A percentile compares a stretch with the other conserved stretches of the same genome.
phyloP scores from a whole-genome alignment of 1,140 invertebrate species.

The Tachypleus tridentatus region DNA sequence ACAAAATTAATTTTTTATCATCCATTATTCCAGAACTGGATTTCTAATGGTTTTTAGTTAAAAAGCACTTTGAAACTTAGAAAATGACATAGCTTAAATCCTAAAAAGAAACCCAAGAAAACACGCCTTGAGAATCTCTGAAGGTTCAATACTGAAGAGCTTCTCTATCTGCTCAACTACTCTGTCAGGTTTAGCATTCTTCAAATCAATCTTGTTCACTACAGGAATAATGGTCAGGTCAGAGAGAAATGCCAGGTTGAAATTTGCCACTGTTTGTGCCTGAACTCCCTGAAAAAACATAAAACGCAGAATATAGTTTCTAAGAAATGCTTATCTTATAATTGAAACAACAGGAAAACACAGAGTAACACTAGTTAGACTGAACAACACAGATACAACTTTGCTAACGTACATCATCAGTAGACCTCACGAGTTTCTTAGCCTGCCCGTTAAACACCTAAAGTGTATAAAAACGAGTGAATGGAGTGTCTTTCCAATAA shows the following conservation, averaged over 20 bases:
- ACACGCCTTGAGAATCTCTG: constrained; percentile 50
- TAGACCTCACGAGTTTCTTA: too few species aligned
- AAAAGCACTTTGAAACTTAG: too few species aligned
- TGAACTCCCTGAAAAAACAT: constrained; percentile 56
- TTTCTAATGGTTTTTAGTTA: too few species aligned
- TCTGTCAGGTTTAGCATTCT: constrained; percentile 69
- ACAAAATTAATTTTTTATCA: constrained; percentile 31
- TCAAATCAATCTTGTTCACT: constrained; percentile 94
- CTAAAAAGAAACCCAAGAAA: background rate
- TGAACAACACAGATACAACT: too few species aligned
- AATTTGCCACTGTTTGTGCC: constrained; percentile 96
- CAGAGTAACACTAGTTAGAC: background rate
- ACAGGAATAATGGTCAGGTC: constrained; percentile 79
- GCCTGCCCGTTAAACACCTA: too few species aligned
- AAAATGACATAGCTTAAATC: too few species aligned
- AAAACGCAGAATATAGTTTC: constrained; percentile 1
- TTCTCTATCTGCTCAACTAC: constrained; percentile 63
- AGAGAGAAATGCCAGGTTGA: constrained; percentile 74
- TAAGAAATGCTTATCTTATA: background rate
- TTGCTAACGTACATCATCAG: too few species aligned
- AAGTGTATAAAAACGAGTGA: too few species aligned
- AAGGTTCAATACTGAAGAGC: constrained; percentile 69
- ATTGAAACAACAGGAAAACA: background rate
- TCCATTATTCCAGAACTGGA: constrained; percentile 59
- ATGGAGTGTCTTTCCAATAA: too few species aligned